Evolutionary conservation across 2,113 vertebrate species (phyloP).

Genomic region (Motacilla tschutschensis): DNA sequence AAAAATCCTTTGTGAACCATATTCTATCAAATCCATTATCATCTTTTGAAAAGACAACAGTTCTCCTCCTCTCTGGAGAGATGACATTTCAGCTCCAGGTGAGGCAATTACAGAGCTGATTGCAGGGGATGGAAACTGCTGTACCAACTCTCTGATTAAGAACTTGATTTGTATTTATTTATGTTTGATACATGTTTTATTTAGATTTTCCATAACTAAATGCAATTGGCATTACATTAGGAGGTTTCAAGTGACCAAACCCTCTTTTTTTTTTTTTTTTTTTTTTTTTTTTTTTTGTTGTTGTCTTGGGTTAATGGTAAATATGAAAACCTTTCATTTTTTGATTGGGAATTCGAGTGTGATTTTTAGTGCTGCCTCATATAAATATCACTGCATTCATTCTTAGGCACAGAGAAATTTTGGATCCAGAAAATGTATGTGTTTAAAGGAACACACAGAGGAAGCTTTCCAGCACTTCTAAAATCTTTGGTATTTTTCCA

Average conservation of each 20-base stretch:
- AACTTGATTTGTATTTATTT: slow-evolving; percentile 59
- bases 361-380: slow-evolving; percentile 12
- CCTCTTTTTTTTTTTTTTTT: neutral
- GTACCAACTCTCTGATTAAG: slow-evolving; percentile 39
- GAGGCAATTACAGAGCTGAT: slow-evolving; percentile 60
- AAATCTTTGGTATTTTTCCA: slow-evolving; percentile 25
- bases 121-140: slow-evolving; percentile 40
- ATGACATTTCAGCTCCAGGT: slow-evolving; percentile 33
- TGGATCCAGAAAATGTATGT: neutral
- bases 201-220: slow-evolving; percentile 37
- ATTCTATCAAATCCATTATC: slow-evolving; percentile 26
- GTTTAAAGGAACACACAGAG: neutral
- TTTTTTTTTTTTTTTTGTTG: neutral
- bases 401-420: neutral
- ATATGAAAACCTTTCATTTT: slow-evolving; percentile 28
- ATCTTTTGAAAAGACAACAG: slow-evolving; percentile 26
- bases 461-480: neutral
- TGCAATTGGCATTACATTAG: slow-evolving; percentile 1
- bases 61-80: slow-evolving; percentile 19
- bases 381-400: slow-evolving; percentile 12
- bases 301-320: neutral
- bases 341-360: neutral
- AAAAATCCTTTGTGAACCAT: neutral
- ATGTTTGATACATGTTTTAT: slow-evolving; percentile 38
- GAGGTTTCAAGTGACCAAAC: neutral